Base-by-base conservation (phyloP, 1,140 invertebrate genomes). In the Hyposmocoma kahamanoa region DNA sequence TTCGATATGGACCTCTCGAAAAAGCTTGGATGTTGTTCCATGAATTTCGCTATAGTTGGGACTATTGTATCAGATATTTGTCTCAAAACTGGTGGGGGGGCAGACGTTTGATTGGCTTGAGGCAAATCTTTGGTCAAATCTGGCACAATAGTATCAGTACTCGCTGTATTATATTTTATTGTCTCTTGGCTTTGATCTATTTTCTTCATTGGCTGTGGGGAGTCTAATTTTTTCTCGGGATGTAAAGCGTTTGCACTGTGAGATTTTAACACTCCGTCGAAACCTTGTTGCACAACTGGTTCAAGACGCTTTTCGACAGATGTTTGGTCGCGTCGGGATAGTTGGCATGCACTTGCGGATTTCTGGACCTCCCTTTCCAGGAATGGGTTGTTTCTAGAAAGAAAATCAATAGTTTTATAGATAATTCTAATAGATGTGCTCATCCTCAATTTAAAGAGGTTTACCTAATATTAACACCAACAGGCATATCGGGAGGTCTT, bases 291-390 rank as follows among this genome's bases (percentile, higher is more conserved):
- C 42, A 55, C 55, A 19, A 49, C 60, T 30, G 72, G 76, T 47
- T 61, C 66, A 6, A 77, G 53, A 30, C 47, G 66, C 60, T 75
- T 86, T 46, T 82, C 79, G 19, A 54, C 54, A 17, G 68, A 76
- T n/a, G 64, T 67, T 55, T 69, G 68, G 19, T 84, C 75, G 44
- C 71, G 62, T 56, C 75, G 60, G 1, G 80, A 81, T 8, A 85
- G 55, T 51, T 84, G 82, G 42, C 88, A 87, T 11, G 88, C 87
- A 56, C 89, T 90, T 6, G 87, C 88, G n/a, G 89, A 90, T 59
- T 90, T 90, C 58, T 89, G 77, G 3, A 89, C 86, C 77, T 89
- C 81, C 46, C 76, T 78, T 48, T 86, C 79, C 17, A 86, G 70
- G 53, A 87, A 87, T 53, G 86, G 86, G 70, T 87, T 87, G 54